Evolutionary conservation across 2,113 vertebrate species (phyloP).

Genomic region (Sinocyclocheilus maitianheensis): DNA sequence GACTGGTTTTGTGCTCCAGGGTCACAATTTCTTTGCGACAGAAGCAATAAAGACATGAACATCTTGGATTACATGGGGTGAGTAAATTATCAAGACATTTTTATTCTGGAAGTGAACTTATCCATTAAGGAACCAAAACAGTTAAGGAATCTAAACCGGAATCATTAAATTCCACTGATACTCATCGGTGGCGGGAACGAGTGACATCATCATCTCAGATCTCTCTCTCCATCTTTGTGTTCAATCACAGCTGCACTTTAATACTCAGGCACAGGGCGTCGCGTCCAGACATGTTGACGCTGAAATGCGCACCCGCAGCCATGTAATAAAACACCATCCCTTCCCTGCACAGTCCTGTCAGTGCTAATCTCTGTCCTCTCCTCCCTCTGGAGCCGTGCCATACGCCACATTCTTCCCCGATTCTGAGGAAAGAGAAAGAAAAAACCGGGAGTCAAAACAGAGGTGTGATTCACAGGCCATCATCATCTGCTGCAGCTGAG

Average conservation of each 20-base stretch:
- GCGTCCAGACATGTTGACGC: conserved; percentile 72
- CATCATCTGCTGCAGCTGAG: conserved; percentile 63
- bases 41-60: too few species aligned
- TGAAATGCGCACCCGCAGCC: conserved; percentile 71
- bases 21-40: too few species aligned
- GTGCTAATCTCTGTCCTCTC: conserved; percentile 53
- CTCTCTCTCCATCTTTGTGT: conserved; percentile 51
- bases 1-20: too few species aligned
- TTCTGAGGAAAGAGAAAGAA: conserved; percentile 51
- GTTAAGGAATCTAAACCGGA: not conserved
- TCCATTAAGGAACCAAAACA: not conserved
- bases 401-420: not conserved
- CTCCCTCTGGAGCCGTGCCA: conserved; percentile 59
- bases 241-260: conserved; percentile 69
- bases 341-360: conserved; percentile 39
- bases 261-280: conserved; percentile 69
- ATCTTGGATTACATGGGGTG: too few species aligned
- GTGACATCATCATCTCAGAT: conserved; percentile 1
- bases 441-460: conserved; percentile 70
- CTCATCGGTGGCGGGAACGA: not conserved
- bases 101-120: too few species aligned
- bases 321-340: conserved; percentile 66
- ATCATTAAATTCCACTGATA: not conserved
- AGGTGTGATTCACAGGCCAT: conserved; percentile 75
- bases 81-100: too few species aligned